Conservation (phyloP, 2,113 vertebrate genomes). For the Heterochromis multidens region DNA sequence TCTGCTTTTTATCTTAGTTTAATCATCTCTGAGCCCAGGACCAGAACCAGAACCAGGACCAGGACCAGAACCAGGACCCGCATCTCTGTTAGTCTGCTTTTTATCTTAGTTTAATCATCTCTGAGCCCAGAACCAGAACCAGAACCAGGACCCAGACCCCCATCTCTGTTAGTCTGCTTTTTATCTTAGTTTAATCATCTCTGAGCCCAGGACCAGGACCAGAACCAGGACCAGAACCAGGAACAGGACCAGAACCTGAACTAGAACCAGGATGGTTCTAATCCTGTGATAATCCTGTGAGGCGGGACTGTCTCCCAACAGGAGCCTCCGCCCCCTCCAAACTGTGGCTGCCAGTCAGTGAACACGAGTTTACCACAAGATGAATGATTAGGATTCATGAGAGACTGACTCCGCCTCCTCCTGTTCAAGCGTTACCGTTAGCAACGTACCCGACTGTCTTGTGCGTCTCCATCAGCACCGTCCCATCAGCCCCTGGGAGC, state of each 20-base stretch:
- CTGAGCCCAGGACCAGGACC: background rate
- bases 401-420: background rate
- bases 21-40: too few relatives aligned
- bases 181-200: too few relatives aligned
- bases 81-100: too few relatives aligned
- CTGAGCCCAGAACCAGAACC: too few relatives aligned
- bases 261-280: too few relatives aligned
- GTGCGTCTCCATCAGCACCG: slow-evolving; percentile 95
- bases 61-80: too few relatives aligned
- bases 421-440: background rate
- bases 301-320: background rate
- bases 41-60: too few relatives aligned
- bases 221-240: background rate
- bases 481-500: slow-evolving; percentile 90
- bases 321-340: background rate
- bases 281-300: background rate
- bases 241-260: background rate
- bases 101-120: too few relatives aligned
- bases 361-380: background rate
- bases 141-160: too few relatives aligned
- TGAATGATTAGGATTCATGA: background rate
- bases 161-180: too few relatives aligned
- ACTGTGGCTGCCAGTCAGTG: background rate
- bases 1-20: too few relatives aligned
- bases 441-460: slow-evolving; percentile 93